Base-by-base conservation (phyloP, 2,888 invertebrate genomes). In the Hydriomena furcata region DNA sequence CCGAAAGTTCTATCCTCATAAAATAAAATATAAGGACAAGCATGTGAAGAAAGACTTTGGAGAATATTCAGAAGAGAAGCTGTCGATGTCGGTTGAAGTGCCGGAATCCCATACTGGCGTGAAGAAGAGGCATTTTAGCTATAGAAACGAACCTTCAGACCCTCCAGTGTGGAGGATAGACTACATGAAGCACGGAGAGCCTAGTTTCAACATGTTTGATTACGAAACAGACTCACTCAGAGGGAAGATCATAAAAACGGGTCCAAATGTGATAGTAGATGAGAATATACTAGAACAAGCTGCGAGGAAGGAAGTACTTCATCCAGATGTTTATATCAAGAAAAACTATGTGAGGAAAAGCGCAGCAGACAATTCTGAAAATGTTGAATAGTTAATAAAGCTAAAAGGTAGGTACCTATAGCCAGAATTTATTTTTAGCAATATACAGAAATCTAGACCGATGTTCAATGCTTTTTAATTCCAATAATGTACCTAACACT, bases 1-100 rank as follows among this genome's bases (percentile, higher is more conserved):
- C 0, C 63, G 79, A 1, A 88, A 86, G 32, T 89, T 84, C 55
- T 89, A 84, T 35, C 89, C 89, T 0, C 88, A 87, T 63, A 89
- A 87, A 53, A 73, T 83, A n/a, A 88, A 88, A 45, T 79, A 84
- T 41, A 84, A 80, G 27, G 84, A 85, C 31, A 68, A 63, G 42
- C 58, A 55, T 1, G 45, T 20, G 0, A 68, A 61, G 17, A 70
- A 64, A 5, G 73, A 77, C 7, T 73, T 71, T 24, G 63, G 51
- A 0, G 79, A 82, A 24, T 73, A 78, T 25, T 78, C 82, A 0
- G 81, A 73, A 0, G 87, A 85, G 28, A 82, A 79, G 35, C 48
- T 81, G 0, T 85, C 87, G 0, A 77, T 84, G 75, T 87, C 88
- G 0, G 80, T 80, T 0, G 88, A 88, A 44, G 49, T 63, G 0